Percentiles rank a stretch among this genome's conserved stretches.
Evolutionary conservation across 2,888 invertebrate species (phyloP).

Genomic region (Gymnocheta viridis): DNA sequence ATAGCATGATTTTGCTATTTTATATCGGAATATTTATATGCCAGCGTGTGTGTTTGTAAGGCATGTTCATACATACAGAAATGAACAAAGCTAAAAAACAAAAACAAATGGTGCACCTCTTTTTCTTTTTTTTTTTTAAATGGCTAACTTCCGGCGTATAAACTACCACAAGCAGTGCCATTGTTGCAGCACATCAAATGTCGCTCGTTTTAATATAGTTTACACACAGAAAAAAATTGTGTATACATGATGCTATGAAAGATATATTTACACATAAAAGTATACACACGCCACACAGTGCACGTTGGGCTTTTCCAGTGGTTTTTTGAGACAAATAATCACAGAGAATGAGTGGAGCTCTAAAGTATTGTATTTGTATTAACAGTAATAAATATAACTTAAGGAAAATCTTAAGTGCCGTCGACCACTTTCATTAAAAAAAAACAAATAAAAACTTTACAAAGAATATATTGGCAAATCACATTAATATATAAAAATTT

Average conservation of each 20-base stretch:
- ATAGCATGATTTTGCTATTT: constrained; percentile 60
- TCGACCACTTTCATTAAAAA: too few relatives aligned
- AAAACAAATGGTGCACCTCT: constrained; percentile 52
- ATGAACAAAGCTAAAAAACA: constrained; percentile 36
- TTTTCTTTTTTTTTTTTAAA: constrained; percentile 21
- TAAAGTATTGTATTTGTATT: too few relatives aligned
- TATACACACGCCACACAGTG: neutral
- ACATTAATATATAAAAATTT: too few relatives aligned
- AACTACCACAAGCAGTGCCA: constrained; percentile 16
- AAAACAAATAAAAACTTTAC: too few relatives aligned
- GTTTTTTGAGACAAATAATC: too few relatives aligned
- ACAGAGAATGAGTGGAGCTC: too few relatives aligned
- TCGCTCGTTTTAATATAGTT: constrained; percentile 36
- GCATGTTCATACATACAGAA: constrained; percentile 14
- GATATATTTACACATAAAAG: too few relatives aligned
- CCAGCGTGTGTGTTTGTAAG: neutral
- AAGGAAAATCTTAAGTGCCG: too few relatives aligned
- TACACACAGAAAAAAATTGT: neutral
- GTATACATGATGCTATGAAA: too few relatives aligned
- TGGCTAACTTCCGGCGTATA: constrained; percentile 59
- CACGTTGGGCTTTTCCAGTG: too few relatives aligned
- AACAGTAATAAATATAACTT: too few relatives aligned
- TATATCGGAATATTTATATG: constrained; percentile 9
- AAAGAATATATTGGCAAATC: too few relatives aligned
- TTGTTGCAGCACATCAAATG: constrained; percentile 48